Conservation (phyloP, 30 jellyfish, hydroid and myxozoan species). For the Hydra vulgaris region DNA sequence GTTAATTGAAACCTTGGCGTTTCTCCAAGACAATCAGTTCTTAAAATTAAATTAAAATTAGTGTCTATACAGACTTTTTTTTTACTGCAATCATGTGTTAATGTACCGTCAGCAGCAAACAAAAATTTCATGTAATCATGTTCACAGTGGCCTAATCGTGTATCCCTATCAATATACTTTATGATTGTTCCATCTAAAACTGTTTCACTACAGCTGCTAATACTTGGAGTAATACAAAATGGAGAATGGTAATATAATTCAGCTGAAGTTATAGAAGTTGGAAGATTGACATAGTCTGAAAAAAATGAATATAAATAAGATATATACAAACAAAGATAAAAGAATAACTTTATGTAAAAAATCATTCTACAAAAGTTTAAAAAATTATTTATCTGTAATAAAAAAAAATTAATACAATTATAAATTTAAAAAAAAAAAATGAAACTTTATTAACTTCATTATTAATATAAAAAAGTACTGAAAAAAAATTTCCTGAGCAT, state of each 20-base stretch:
- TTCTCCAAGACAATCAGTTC: conserved; percentile 18
- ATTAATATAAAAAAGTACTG: no score
- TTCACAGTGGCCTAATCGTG: conserved; percentile 23
- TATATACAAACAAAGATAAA: no score
- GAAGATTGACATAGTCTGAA: conserved; percentile 23
- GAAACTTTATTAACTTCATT: no score
- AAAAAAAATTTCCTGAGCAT: no score
- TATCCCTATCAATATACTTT: conserved; percentile 2
- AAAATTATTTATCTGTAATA: no score
- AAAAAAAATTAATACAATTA: no score
- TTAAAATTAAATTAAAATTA: conserved; percentile 2
- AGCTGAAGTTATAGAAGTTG: conserved; percentile 57
- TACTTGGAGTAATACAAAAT: conserved; percentile 48
- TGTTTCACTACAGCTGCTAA: conserved; percentile 18
- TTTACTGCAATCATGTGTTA: conserved; percentile 39
- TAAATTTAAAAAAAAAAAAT: no score
- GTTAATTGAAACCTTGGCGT: conserved; percentile 29
- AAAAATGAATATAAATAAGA: no score
- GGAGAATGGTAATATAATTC: conserved; percentile 37
- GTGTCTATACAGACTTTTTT: conserved; percentile 43
- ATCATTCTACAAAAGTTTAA: no score
- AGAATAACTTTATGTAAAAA: no score
- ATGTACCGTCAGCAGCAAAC: conserved; percentile 34
- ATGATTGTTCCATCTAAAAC: conserved; percentile 24
- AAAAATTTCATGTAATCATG: conserved; percentile 34